These are phyloP conservation scores for Drosophila orena DNA, from an alignment of 1,140 invertebrate genomes.

Conservation along the genomic window DNA sequence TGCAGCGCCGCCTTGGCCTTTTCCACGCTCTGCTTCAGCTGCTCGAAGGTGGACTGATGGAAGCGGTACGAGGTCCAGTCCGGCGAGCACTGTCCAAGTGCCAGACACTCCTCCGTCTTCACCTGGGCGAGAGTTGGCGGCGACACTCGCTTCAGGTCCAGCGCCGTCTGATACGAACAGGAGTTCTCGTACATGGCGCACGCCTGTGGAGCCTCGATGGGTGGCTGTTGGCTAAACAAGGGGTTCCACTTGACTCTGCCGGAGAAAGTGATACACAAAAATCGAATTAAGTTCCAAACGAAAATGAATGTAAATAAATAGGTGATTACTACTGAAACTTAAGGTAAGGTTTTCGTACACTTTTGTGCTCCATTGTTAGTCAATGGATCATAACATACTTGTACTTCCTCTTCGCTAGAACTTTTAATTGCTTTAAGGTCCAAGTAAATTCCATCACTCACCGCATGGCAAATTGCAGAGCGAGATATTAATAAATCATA, in stretches of 20 bases:
- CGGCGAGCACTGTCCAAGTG: slow-evolving; percentile 85
- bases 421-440: slow-evolving; percentile 5
- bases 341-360: no score
- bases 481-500: slow-evolving; percentile 63
- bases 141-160: slow-evolving; percentile 92
- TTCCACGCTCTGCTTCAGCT: slow-evolving; percentile 94
- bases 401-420: no score
- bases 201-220: slow-evolving; percentile 56
- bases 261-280: no score
- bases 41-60: slow-evolving; percentile 93
- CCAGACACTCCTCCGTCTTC: slow-evolving; percentile 87
- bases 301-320: no score
- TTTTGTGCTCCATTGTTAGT: no score
- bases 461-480: slow-evolving; percentile 39
- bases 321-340: no score
- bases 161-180: slow-evolving; percentile 93
- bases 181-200: slow-evolving; percentile 93
- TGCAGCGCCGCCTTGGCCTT: slow-evolving; percentile 94
- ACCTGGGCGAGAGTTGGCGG: slow-evolving; percentile 85
- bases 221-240: slow-evolving; percentile 68
- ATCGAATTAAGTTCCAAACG: no score
- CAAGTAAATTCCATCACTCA: slow-evolving; percentile 23
- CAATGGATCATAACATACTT: no score
- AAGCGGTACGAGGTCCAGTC: slow-evolving; percentile 91
- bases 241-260: slow-evolving; percentile 82